phyloP scores from a whole-genome alignment of 2,888 invertebrate species.

The Lypha dubia region DNA sequence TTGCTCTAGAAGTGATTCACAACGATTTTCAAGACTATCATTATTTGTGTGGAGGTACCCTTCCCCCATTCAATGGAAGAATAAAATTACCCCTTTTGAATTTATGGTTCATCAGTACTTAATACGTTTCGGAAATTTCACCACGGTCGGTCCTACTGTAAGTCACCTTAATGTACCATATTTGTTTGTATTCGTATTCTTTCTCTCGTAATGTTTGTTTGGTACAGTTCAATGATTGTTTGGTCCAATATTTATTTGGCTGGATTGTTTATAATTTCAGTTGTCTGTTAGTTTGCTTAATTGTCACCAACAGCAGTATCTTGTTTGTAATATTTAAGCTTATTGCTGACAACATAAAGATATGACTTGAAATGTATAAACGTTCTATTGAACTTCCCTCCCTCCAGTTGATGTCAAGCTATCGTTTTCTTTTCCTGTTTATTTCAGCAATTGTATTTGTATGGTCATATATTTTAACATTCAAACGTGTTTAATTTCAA shows the following conservation, averaged over 20 bases:
- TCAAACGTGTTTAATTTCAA: neutral
- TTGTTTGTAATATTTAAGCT: conserved; percentile 64
- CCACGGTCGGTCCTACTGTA: too few species aligned
- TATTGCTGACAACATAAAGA: conserved; percentile 64
- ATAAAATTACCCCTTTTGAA: too few species aligned
- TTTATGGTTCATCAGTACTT: too few species aligned
- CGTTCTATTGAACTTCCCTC: conserved; percentile 44
- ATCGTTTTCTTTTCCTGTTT: conserved; percentile 30
- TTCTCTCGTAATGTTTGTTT: conserved; percentile 6
- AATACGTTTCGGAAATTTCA: too few species aligned
- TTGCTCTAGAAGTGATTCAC: too few species aligned
- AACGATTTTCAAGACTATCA: too few species aligned
- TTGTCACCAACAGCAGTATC: conserved; percentile 59
- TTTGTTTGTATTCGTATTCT: neutral
- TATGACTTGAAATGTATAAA: conserved; percentile 48
- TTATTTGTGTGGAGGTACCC: too few species aligned
- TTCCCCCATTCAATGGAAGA: too few species aligned
- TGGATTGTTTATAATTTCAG: conserved; percentile 22
- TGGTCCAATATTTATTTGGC: conserved; percentile 21
- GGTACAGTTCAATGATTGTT: conserved; percentile 31
- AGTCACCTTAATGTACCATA: too few species aligned
- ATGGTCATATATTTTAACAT: too few species aligned
- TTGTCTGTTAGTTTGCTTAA: conserved; percentile 34
- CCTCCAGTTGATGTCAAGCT: conserved; percentile 46
- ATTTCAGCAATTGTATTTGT: conserved; percentile 17